Evolutionary conservation across 2,888 invertebrate species (phyloP), one percentile per base, ranked within the genome.

Genomic region (Odontocerum albicorne): DNA sequence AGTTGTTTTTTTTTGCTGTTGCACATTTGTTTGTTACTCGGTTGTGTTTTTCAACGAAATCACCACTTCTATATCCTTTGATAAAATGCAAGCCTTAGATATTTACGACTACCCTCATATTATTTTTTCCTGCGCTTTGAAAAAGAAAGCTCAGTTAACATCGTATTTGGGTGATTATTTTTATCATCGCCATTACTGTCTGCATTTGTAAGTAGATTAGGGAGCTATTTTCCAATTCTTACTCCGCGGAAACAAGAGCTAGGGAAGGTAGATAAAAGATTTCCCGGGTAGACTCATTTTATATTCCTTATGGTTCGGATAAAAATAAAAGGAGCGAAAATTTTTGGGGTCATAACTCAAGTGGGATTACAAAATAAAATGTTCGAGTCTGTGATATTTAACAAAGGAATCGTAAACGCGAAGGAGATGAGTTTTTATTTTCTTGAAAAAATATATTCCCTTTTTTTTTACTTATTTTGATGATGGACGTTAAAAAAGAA

Each of bases 291-390:
- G 20, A 27, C 57, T 57, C 57, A 52, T 57, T 57, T 42, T 36
- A 57, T 57, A 57, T 57, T 57, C 57, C 57, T 57, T 57, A 49
- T 57, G 57, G 57, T 45, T 32, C 36, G 19, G 32, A 16, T 3
- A 27, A 45, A 36, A 46, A 21, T 42, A 57, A 51, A 32, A 36
- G 35, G 39, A 39, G 16, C 16, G 38, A 49, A 57, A 49, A 44
- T 54, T 55, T 49, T 20, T 47, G 40, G 52, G 45, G 55, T 52
- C 60, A 57, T 60, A 60, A 57, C 46, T 60, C 60, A 57, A 57
- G 54, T 21, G 42, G 60, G 55, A 60, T 60, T 60, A 60, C 53
- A 53, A 56, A 60, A 59, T 55, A 55, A 56, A 60, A 60, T 54
- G 43, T 56, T 49, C 54, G 47, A 56, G 54, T 46, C 57, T 55